A percentile compares a stretch with the other conserved stretches of the same genome.
These are phyloP conservation scores for Lasioglossum leucozonium DNA, from an alignment of 2,888 invertebrate genomes.

Conservation along the genomic window DNA sequence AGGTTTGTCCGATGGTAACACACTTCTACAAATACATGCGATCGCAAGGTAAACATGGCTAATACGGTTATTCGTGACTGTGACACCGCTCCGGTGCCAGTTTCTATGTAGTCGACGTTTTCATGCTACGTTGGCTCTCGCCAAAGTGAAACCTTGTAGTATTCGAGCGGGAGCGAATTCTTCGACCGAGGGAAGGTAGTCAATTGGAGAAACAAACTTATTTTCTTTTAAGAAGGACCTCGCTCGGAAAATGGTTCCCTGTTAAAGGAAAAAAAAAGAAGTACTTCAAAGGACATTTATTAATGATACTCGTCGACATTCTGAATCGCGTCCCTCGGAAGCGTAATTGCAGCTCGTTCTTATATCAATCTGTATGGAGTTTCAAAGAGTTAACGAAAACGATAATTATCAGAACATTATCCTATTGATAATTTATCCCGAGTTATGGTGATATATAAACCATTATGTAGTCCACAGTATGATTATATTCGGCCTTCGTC, in stretches of 20 bases:
- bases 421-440: background rate
- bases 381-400: background rate
- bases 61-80: conserved; percentile 3
- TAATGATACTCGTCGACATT: too few species aligned
- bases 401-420: too few species aligned
- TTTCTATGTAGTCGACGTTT: background rate
- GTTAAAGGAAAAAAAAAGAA: too few species aligned
- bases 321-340: background rate
- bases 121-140: background rate
- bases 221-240: background rate
- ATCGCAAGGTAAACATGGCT: background rate
- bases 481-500: too few species aligned
- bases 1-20: background rate
- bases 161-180: background rate
- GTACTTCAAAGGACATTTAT: too few species aligned
- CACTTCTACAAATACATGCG: background rate
- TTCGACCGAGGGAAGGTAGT: background rate
- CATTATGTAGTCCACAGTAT: too few species aligned
- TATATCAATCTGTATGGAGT: background rate
- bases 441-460: background rate
- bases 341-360: background rate
- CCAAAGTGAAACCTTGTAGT: background rate
- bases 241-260: too few species aligned
- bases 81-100: background rate
- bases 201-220: background rate